Evolutionary conservation across 2,888 invertebrate species (phyloP).

Genomic region (Melikaiella ostensackeni): DNA sequence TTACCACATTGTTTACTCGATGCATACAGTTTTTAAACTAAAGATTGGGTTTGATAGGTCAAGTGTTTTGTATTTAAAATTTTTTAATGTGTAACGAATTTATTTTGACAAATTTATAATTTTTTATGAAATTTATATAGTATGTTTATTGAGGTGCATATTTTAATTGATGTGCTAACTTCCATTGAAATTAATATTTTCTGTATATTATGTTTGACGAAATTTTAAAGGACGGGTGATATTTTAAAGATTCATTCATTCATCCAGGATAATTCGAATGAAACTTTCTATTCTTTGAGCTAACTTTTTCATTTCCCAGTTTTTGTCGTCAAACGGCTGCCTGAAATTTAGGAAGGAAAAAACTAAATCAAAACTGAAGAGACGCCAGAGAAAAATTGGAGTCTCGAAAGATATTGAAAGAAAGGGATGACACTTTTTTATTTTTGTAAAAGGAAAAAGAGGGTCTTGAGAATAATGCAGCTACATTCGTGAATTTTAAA

Average conservation of each 20-base stretch:
- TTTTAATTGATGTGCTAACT: not conserved
- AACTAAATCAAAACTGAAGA: no score
- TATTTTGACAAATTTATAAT: conserved; percentile 17
- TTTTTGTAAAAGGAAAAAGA: not conserved
- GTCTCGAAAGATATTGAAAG: not conserved
- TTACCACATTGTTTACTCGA: not conserved
- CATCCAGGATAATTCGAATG: not conserved
- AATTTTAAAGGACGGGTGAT: conserved; percentile 10
- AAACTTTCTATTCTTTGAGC: not conserved
- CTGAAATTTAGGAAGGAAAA: no score
- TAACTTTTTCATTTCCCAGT: not conserved
- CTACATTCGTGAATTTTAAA: not conserved
- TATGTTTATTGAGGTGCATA: not conserved
- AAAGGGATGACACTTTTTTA: not conserved
- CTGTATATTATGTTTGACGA: conserved; percentile 17
- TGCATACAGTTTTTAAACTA: conserved; percentile 9
- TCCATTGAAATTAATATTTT: not conserved
- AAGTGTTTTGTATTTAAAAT: conserved; percentile 27
- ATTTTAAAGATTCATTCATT: not conserved
- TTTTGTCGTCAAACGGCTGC: no score
- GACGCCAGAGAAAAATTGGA: no score
- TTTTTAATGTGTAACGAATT: not conserved
- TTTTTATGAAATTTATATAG: conserved; percentile 12
- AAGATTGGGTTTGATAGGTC: not conserved
- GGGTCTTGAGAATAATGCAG: not conserved